phyloP scores from a whole-genome alignment of 2,888 invertebrate genomes.

The Stenoptilia bipunctidactyla region DNA sequence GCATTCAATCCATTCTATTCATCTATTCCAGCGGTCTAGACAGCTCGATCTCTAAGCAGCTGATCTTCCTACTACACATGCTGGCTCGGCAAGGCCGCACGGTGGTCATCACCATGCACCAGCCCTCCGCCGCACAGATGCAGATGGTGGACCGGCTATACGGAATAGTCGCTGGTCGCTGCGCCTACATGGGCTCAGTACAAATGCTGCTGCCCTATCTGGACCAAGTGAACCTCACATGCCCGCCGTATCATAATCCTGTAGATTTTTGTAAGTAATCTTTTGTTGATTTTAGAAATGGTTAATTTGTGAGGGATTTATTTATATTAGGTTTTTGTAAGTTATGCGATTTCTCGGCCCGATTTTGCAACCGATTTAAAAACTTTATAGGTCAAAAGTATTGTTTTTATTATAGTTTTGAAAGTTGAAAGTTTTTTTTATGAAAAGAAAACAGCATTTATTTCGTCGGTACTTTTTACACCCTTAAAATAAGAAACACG shows the following conservation, averaged over 20 bases:
- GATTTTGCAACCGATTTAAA: too few species aligned
- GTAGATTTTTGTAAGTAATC: constrained; percentile 85
- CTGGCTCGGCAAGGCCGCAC: constrained; percentile 88
- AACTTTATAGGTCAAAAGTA: too few species aligned
- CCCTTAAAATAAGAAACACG: too few species aligned
- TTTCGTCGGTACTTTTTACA: too few species aligned
- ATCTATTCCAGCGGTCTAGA: constrained; percentile 48
- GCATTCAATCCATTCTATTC: too few species aligned
- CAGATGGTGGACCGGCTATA: constrained; percentile 92
- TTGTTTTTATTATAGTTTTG: too few species aligned
- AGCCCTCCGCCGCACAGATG: constrained; percentile 88
- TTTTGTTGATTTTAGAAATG: neutral
- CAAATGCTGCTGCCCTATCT: constrained; percentile 83
- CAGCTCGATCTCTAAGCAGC: constrained; percentile 81
- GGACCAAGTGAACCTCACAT: constrained; percentile 75
- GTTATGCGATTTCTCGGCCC: too few species aligned
- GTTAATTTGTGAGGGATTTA: too few species aligned
- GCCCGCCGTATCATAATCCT: constrained; percentile 92
- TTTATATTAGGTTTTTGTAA: too few species aligned
- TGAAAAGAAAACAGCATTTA: too few species aligned
- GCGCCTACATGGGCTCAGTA: constrained; percentile 85
- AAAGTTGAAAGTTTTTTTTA: too few species aligned
- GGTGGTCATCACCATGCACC: constrained; percentile 91
- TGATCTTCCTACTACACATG: constrained; percentile 82
- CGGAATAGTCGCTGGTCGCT: constrained; percentile 83